These are phyloP conservation scores for Druon quercuslanigerum DNA, from an alignment of 1,140 invertebrate species.

Conservation along the genomic window DNA sequence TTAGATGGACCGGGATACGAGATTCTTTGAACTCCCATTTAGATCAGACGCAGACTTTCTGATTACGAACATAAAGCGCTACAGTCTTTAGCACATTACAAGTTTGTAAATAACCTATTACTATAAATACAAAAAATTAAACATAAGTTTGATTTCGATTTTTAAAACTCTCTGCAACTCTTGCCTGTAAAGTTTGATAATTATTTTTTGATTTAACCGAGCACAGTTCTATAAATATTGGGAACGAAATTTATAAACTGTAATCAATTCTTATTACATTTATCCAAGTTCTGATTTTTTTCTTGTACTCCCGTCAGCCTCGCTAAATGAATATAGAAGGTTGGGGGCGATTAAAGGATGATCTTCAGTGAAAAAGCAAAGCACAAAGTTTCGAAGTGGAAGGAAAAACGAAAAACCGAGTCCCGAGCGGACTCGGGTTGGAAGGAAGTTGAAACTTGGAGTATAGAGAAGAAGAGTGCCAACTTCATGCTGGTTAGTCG, in stretches of 20 bases:
- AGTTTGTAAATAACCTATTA: no score
- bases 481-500: constrained; percentile 52
- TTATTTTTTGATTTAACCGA: no score
- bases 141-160: no score
- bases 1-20: no score
- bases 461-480: constrained; percentile 44
- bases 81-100: no score
- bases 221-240: no score
- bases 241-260: not conserved
- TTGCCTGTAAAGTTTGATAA: no score
- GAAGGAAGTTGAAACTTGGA: constrained; percentile 46
- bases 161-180: no score
- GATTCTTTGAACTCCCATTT: no score
- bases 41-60: no score
- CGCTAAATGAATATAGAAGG: constrained; percentile 16
- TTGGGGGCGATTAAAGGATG: constrained; percentile 66
- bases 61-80: no score
- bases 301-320: not conserved
- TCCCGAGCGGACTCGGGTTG: not conserved
- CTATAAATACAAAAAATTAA: no score
- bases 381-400: constrained; percentile 59
- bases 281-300: not conserved
- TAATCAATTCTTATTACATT: not conserved
- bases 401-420: constrained; percentile 45
- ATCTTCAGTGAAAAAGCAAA: constrained; percentile 64